Evolutionary conservation across 1,140 invertebrate genomes (phyloP), one percentile per base, ranked within the genome.

Genomic region (Eueides isabella): DNA sequence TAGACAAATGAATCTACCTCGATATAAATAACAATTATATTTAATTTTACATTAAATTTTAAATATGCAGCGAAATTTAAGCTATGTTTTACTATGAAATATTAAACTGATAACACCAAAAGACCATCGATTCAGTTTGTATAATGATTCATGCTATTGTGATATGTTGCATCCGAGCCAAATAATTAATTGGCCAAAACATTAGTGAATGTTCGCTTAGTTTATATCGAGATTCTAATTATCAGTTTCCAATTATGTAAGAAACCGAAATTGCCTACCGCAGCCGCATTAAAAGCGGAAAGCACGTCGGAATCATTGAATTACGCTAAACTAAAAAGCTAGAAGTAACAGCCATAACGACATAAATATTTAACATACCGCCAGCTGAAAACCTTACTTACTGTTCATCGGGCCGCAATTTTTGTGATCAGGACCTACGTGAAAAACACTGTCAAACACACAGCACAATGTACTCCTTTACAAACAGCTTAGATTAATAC

Each of bases 391-490:
- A 81, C 85, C 84, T 90, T 92, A 93, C 91, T 93, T 92, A 93
- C 91, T 93, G 88, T 85, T 90, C 85, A 90, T 86, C 81, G 91
- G 87, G 82, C 90, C 90, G 90, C 91, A 93, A 91, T 84, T 92
- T 89, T 90, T 92, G 90, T 92, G 90, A 88, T 93, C 91, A 76
- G 91, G 91, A 93, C 91, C 91, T 93, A 93, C 84, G 91, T 90
- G 86, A 93, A 91, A 93, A 93, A 93, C 89, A 92, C 85, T 86
- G 81, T 92, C 82, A 93, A 92, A 92, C 90, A 91, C 85, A 91
- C 89, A 78, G 83, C 89, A 91, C 90, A 88, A 89, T 87, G 80
- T 90, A 90, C 85, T 83, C 78, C 80, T 84, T 80, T 84, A 81
- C 79, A 85, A 83, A 84, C 78, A 83, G 76, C 76, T 83, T 86